Conservation (phyloP, 2,888 invertebrate species). For the Drosophila eohydei region DNA sequence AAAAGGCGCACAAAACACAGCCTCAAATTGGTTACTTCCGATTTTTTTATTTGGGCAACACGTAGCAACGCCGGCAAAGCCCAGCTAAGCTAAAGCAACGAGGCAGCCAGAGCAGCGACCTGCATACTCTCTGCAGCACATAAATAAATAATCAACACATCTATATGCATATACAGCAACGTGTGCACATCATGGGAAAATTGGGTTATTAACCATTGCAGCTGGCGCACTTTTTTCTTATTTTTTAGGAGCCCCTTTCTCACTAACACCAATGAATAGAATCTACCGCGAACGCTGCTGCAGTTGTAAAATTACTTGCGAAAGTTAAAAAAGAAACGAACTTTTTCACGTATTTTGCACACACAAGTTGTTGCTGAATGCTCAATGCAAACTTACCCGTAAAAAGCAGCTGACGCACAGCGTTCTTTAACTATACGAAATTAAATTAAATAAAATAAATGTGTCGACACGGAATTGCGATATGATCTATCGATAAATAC, state of each 20-base stretch:
- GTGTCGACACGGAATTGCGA: constrained; percentile 45
- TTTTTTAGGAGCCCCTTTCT: constrained; percentile 15
- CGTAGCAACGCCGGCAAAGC: constrained; percentile 40
- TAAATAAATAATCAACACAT: constrained; percentile 9
- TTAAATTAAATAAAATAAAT: constrained; percentile 48
- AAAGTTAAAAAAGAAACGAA: background rate
- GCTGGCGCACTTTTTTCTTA: constrained; percentile 17
- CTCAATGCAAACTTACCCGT: constrained; percentile 34
- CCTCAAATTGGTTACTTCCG: constrained; percentile 44
- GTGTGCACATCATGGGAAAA: constrained; percentile 15
- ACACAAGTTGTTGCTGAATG: background rate
- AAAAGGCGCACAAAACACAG: constrained; percentile 9
- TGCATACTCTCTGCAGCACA: constrained; percentile 24
- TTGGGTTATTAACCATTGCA: constrained; percentile 37
- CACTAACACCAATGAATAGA: constrained; percentile 25
- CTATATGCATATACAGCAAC: background rate
- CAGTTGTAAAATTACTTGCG: constrained; percentile 9
- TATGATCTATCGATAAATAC: constrained; percentile 35
- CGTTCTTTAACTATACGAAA: constrained; percentile 37
- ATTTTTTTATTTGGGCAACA: constrained; percentile 38
- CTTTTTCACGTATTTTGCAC: background rate
- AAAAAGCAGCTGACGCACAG: constrained; percentile 24
- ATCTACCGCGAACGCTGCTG: constrained; percentile 21
- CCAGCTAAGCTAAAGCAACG: constrained; percentile 1
- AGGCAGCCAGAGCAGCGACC: constrained; percentile 15